A percentile compares a stretch with the other conserved stretches of the same genome.
These are phyloP conservation scores for Lasioglossum zephyrum DNA, from an alignment of 2,888 invertebrate genomes.

Conservation along the genomic window DNA sequence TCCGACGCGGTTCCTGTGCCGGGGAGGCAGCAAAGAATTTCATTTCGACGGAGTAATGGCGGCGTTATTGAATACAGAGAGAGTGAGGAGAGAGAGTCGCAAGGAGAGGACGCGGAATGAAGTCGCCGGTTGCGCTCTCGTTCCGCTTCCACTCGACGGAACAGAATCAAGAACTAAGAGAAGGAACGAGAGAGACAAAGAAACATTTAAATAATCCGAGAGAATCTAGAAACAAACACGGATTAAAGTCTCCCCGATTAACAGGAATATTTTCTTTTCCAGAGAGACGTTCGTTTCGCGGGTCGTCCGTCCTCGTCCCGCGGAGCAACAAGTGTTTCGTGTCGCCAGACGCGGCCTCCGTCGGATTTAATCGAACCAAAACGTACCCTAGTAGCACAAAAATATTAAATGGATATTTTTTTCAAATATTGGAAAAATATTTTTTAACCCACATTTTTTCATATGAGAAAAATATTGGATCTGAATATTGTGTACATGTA, in stretches of 20 bases:
- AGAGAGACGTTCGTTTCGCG: constrained; percentile 4
- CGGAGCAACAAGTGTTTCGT: constrained; percentile 13
- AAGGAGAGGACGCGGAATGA: not conserved
- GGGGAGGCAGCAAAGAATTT: constrained; percentile 15
- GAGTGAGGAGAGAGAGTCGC: not conserved
- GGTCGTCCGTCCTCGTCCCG: not conserved
- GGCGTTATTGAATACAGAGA: constrained; percentile 4
- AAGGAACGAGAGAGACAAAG: not conserved
- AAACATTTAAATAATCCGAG: not conserved
- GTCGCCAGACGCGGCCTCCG: constrained; percentile 6
- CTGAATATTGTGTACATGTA: too few relatives aligned
- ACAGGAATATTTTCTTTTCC: not conserved
- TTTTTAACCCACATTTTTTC: too few relatives aligned
- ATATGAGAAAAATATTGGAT: too few relatives aligned
- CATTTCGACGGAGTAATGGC: constrained; percentile 17
- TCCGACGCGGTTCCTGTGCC: not conserved
- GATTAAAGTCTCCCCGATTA: not conserved
- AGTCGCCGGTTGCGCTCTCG: not conserved
- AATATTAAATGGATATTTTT: too few relatives aligned
- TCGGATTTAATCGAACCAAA: constrained; percentile 7
- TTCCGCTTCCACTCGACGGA: not conserved
- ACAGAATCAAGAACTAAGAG: not conserved
- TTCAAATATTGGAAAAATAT: too few relatives aligned
- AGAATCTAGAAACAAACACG: not conserved
- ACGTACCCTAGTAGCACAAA: not conserved